Conservation (phyloP, 1,140 invertebrate genomes). For the Zaprionus ornatus region DNA sequence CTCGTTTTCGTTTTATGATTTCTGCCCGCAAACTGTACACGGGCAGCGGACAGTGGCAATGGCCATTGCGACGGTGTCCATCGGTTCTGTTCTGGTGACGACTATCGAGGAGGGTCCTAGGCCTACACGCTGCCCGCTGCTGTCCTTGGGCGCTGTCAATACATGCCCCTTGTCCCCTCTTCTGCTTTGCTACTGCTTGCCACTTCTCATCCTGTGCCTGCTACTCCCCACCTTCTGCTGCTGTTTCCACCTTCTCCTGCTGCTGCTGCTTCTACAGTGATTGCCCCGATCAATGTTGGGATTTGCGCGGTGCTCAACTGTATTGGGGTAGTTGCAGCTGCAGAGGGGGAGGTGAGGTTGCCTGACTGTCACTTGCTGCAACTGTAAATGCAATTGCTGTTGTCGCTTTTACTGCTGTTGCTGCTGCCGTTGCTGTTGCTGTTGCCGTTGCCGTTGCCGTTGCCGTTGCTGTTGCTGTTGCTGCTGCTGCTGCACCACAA, state of each 20-base stretch:
- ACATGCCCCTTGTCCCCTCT: neutral
- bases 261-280: constrained; percentile 24
- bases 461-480: neutral
- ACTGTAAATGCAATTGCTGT: constrained; percentile 34
- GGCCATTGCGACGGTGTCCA: neutral
- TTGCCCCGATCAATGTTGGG: constrained; percentile 43
- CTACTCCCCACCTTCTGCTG: constrained; percentile 12
- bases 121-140: neutral
- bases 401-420: constrained; percentile 5
- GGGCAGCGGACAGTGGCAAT: neutral
- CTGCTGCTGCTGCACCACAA: constrained; percentile 16
- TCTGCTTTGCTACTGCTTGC: neutral
- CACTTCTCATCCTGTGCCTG: neutral
- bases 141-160: constrained; percentile 26
- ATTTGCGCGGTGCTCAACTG: constrained; percentile 10
- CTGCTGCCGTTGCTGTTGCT: neutral
- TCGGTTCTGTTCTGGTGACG: neutral
- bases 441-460: no score
- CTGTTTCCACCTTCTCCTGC: constrained; percentile 8
- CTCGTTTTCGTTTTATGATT: constrained; percentile 81
- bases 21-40: constrained; percentile 55
- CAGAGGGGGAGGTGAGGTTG: neutral
- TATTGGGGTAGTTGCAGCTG: neutral
- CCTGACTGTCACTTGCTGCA: constrained; percentile 30
- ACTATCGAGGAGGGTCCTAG: constrained; percentile 10